Evolutionary conservation across 1,140 invertebrate species (phyloP), one percentile per base, ranked within the genome.

Genomic region (Euglossa dilemma): DNA sequence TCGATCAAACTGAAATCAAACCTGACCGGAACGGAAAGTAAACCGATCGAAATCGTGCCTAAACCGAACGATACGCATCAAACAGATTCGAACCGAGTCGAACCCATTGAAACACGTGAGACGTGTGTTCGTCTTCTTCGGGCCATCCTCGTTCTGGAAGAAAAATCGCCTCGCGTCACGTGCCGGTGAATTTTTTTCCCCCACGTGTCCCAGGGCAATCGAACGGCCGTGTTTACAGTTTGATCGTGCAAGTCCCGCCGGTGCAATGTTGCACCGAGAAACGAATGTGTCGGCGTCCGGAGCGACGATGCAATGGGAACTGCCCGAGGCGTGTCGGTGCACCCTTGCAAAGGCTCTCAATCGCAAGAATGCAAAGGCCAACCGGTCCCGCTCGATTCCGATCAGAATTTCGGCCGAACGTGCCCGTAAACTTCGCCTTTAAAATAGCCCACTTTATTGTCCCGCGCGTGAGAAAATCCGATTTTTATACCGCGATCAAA

Each of bases 291-390:
- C 85, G 84, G 79, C 76, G 81, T 89, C 76, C 45, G 79, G 83
- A 87, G 81, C 78, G 73, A 85, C 87, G 85, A 76, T 80, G 86
- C 87, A 91, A 90, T 91, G 90, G 89, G 91, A 92, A 91, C 86
- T 90, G 89, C 91, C 89, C 70, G 89, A 84, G 86, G 91, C 90
- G 90, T 89, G 90, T 85, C 88, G 85, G 83, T 89, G 85, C 84
- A 90, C 78, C 83, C 87, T 63, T 85, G 85, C 89, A 83, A 87
- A 85, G 89, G 81, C 89, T 90, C 87, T 91, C 90, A 89, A 89
- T 90, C 83, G 84, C 83, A 86, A 88, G 85, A 86, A 86, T 83
- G 80, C 80, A 87, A 87, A 82, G 85, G 69, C 45, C 80, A 73
- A 56, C 66, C 78, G 83, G 73, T 75, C 83, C 36, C 61, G 52